Conservation (phyloP, 2,888 invertebrate genomes). For the Conops quadrifasciatus region DNA sequence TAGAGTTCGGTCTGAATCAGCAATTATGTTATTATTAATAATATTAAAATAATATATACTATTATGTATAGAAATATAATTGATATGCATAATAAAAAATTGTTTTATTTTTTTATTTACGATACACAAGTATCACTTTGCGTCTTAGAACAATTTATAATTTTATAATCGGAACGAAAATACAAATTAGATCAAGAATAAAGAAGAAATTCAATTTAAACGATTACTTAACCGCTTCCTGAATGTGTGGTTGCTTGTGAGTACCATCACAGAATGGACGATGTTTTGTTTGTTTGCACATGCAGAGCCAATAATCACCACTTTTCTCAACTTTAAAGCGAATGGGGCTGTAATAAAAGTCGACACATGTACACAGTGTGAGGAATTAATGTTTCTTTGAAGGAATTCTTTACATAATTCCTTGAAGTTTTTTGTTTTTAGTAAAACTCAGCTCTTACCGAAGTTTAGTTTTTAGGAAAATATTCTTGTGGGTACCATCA, state of each 20-base stretch:
- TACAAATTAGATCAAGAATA: not conserved
- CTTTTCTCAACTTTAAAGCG: slow-evolving; percentile 84
- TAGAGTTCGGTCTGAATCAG: too few species aligned
- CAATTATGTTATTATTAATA: too few species aligned
- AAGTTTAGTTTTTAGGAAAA: slow-evolving; percentile 76
- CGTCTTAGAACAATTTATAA: too few species aligned
- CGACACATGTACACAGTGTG: not conserved
- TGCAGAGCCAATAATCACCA: slow-evolving; percentile 96
- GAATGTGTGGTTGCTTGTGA: slow-evolving; percentile 79
- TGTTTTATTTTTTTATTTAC: slow-evolving; percentile 49
- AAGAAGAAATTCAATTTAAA: not conserved
- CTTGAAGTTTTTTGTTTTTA: too few species aligned
- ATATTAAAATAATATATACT: slow-evolving; percentile 10
- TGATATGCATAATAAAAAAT: slow-evolving; percentile 48
- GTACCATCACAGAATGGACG: slow-evolving; percentile 97
- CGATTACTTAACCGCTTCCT: slow-evolving; percentile 66
- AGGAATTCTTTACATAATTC: too few species aligned
- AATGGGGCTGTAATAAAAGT: slow-evolving; percentile 72
- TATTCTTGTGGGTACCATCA: slow-evolving; percentile 88
- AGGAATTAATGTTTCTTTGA: not conserved
- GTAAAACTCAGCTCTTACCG: slow-evolving; percentile 65
- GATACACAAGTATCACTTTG: not conserved
- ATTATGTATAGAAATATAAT: slow-evolving; percentile 39
- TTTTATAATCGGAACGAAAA: not conserved
- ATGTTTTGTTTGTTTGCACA: slow-evolving; percentile 94